Evolutionary conservation across 2,888 invertebrate genomes (phyloP).

Genomic region (Machimus atricapillus): DNA sequence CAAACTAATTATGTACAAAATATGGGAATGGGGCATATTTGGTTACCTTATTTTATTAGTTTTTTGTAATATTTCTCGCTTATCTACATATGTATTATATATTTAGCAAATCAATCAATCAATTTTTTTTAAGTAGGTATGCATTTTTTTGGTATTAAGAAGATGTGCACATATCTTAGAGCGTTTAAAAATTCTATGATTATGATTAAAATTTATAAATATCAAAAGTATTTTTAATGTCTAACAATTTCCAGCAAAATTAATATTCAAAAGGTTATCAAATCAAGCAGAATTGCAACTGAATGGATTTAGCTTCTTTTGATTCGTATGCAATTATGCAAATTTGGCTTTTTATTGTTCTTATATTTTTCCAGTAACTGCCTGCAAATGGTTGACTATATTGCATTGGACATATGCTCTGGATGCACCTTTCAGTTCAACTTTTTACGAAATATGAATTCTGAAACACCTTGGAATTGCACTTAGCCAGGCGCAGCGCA

Average conservation of each 20-base stretch:
- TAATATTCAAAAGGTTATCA: neutral
- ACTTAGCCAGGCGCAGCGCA: neutral
- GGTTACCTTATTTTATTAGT: too few relatives aligned
- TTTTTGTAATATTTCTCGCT: too few relatives aligned
- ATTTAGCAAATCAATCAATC: too few relatives aligned
- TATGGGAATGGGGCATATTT: too few relatives aligned
- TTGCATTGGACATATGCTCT: neutral
- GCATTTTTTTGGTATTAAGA: too few relatives aligned
- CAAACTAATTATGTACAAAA: too few relatives aligned
- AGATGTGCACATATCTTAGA: too few relatives aligned
- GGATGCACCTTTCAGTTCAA: neutral
- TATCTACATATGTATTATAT: too few relatives aligned
- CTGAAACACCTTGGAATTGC: neutral
- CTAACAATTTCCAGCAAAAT: neutral
- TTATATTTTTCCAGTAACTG: neutral
- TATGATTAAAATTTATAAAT: too few relatives aligned
- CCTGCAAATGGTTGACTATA: neutral
- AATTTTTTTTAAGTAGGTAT: too few relatives aligned
- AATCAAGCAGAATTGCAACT: neutral
- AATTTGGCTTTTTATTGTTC: neutral
- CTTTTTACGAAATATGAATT: neutral
- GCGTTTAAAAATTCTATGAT: too few relatives aligned
- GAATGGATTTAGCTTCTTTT: neutral
- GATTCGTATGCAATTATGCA: neutral
- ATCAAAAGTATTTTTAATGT: too few relatives aligned